Conservation (phyloP, 1,140 invertebrate genomes). For the Drosophila sechellia region DNA sequence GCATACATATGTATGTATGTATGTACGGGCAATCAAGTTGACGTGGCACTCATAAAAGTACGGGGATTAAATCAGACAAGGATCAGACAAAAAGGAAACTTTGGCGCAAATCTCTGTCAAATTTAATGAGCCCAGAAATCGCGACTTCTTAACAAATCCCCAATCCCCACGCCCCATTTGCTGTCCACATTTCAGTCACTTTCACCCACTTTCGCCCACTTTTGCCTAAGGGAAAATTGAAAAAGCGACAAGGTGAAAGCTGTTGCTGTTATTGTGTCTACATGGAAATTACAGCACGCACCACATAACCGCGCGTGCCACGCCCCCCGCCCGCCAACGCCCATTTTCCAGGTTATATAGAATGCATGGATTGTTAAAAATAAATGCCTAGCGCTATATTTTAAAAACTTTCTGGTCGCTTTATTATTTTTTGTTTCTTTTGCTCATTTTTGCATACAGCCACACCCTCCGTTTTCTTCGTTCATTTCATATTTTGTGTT, state of each 20-base stretch:
- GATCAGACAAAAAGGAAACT: conserved; percentile 49
- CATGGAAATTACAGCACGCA: conserved; percentile 73
- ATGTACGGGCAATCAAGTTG: conserved; percentile 59
- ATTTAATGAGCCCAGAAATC: conserved; percentile 78
- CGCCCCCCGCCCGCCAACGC: neutral
- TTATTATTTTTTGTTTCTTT: conserved; percentile 15
- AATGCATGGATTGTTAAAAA: conserved; percentile 79
- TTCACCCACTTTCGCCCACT: neutral
- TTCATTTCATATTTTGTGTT: conserved; percentile 41
- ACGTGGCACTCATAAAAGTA: conserved; percentile 51
- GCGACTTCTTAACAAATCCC: conserved; percentile 16
- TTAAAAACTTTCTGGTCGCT: conserved; percentile 52
- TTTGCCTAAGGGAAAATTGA: conserved; percentile 62
- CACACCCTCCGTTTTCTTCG: neutral
- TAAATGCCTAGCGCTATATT: conserved; percentile 72
- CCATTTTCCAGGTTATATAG: conserved; percentile 49
- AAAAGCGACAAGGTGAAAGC: conserved; percentile 76
- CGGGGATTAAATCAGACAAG: conserved; percentile 34
- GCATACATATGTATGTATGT: neutral
- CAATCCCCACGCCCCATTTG: neutral
- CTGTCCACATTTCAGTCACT: neutral
- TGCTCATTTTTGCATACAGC: neutral
- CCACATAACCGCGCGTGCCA: conserved; percentile 31
- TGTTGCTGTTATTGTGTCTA: conserved; percentile 58
- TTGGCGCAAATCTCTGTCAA: conserved; percentile 69